A percentile compares a stretch with the other conserved stretches of the same genome.
These are phyloP conservation scores for Cephus pygmeus DNA, from an alignment of 2,888 invertebrate genomes.

Conservation along the genomic window DNA sequence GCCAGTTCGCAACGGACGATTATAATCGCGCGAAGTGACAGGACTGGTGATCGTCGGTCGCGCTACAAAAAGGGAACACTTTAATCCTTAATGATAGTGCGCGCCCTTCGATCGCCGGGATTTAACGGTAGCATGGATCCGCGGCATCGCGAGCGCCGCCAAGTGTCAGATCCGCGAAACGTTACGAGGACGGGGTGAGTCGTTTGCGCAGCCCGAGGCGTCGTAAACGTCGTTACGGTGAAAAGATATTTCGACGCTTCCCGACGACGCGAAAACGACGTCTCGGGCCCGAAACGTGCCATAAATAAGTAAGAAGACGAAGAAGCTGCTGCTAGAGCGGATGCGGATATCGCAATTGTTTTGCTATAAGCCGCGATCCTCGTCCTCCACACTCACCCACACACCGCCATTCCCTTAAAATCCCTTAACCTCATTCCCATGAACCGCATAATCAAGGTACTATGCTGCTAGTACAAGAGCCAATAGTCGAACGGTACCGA, in stretches of 20 bases:
- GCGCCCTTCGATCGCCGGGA: background rate
- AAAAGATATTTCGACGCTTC: background rate
- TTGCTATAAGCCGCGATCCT: background rate
- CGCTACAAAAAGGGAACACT: background rate
- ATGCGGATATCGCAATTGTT: background rate
- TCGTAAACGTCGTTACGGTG: background rate
- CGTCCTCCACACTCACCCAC: background rate
- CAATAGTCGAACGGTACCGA: slow-evolving; percentile 6
- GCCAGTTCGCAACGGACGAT: background rate
- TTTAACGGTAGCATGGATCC: background rate
- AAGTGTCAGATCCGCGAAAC: slow-evolving; percentile 1
- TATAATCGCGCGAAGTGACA: background rate
- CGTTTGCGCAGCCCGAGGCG: background rate
- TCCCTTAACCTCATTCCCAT: background rate
- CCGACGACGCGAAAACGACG: slow-evolving; percentile 10
- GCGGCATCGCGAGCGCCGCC: background rate
- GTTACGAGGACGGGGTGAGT: background rate
- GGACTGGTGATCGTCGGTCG: background rate
- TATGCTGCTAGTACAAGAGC: slow-evolving; percentile 54
- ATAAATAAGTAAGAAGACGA: slow-evolving; percentile 42
- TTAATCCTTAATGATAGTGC: background rate
- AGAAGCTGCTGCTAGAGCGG: slow-evolving; percentile 11
- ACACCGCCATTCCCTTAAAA: background rate
- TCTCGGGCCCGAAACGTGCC: slow-evolving; percentile 57
- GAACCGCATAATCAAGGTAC: slow-evolving; percentile 38